Evolutionary conservation across 2,888 invertebrate genomes (phyloP).

Genomic region (Parnassius glacialis): DNA sequence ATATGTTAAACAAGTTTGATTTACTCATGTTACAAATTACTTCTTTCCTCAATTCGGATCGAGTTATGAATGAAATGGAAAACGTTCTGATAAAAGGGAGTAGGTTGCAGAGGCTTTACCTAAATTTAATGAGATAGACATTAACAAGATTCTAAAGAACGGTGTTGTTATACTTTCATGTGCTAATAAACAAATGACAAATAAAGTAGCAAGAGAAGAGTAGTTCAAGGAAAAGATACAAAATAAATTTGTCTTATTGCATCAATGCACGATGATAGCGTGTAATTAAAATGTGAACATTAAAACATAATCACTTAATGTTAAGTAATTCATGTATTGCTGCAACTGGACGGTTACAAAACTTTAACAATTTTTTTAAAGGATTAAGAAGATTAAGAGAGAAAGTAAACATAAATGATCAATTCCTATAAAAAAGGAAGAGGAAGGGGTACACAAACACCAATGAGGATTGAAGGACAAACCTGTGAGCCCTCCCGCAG

Average conservation of each 20-base stretch:
- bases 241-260: constrained; percentile 57
- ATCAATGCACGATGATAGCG: constrained; percentile 47
- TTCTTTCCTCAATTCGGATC: constrained; percentile 75
- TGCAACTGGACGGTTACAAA: constrained; percentile 51
- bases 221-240: constrained; percentile 51
- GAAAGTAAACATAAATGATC: constrained; percentile 39
- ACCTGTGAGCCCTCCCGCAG: constrained; percentile 85
- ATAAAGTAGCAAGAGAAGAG: constrained; percentile 47
- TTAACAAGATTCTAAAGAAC: constrained; percentile 41
- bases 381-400: constrained; percentile 44
- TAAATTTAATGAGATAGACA: constrained; percentile 42
- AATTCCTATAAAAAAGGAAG: constrained; percentile 57
- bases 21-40: constrained; percentile 29
- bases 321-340: constrained; percentile 44
- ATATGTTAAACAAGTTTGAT: not conserved
- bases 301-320: not conserved
- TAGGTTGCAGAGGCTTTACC: constrained; percentile 72
- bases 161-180: constrained; percentile 68
- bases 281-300: constrained; percentile 5
- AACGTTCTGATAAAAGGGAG: constrained; percentile 40
- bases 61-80: constrained; percentile 43
- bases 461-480: constrained; percentile 79
- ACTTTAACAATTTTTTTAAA: constrained; percentile 42
- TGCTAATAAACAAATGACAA: constrained; percentile 76
- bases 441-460: constrained; percentile 75